phyloP scores from a whole-genome alignment of 2,888 invertebrate genomes.

The Acholoe squamosa region DNA sequence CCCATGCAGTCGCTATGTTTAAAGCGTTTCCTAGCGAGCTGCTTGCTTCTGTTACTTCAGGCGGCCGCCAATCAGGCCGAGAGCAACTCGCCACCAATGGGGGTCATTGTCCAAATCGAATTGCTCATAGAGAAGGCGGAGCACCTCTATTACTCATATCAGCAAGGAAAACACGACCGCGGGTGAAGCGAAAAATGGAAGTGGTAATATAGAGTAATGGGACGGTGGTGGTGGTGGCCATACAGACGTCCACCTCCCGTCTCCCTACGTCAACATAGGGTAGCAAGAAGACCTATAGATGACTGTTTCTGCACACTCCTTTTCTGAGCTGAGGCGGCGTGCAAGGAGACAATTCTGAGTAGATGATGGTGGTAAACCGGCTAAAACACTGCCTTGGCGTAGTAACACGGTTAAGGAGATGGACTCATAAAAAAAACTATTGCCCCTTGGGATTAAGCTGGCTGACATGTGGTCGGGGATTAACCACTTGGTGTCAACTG shows the following conservation, averaged over 20 bases:
- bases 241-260: background rate
- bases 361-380: background rate
- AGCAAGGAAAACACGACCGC: slow-evolving; percentile 26
- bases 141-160: slow-evolving; percentile 18
- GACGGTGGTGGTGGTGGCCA: background rate
- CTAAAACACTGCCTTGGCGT: background rate
- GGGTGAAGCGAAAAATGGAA: slow-evolving; percentile 29
- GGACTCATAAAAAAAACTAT: background rate
- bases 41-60: background rate
- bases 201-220: slow-evolving; percentile 21
- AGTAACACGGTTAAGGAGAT: slow-evolving; percentile 6
- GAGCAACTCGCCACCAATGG: slow-evolving; percentile 12
- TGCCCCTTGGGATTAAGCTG: background rate
- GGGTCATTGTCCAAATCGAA: slow-evolving; percentile 33
- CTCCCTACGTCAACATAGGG: background rate
- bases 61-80: background rate
- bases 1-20: too few species aligned
- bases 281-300: background rate
- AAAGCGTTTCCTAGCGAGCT: background rate
- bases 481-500: background rate
- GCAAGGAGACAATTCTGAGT: background rate
- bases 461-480: background rate
- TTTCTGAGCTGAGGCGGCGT: background rate
- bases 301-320: background rate
- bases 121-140: slow-evolving; percentile 14